Conservation (phyloP, 2,888 invertebrate species). For the Agrochola litura region DNA sequence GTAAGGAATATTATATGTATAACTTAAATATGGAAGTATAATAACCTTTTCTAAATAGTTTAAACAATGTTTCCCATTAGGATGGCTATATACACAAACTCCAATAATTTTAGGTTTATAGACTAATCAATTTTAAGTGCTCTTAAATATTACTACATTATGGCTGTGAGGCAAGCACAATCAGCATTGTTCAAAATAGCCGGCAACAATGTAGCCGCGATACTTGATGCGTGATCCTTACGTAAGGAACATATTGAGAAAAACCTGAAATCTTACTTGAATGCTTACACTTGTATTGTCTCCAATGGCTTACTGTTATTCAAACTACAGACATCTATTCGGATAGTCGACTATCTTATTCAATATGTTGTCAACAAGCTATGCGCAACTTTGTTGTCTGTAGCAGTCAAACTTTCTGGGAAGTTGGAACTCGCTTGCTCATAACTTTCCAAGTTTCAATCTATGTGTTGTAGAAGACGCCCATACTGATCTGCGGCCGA, state of each 20-base stretch:
- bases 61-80: slow-evolving; percentile 41
- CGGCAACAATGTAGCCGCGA: slow-evolving; percentile 32
- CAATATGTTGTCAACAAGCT: slow-evolving; percentile 35
- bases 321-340: slow-evolving; percentile 12
- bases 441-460: slow-evolving; percentile 34
- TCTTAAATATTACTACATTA: slow-evolving; percentile 57
- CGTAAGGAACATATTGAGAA: slow-evolving; percentile 5
- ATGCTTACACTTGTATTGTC: slow-evolving; percentile 19
- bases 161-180: slow-evolving; percentile 63
- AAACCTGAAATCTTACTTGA: not conserved
- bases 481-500: slow-evolving; percentile 88
- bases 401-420: slow-evolving; percentile 35
- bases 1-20: slow-evolving; percentile 1
- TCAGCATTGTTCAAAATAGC: slow-evolving; percentile 50
- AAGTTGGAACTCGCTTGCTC: slow-evolving; percentile 39
- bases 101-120: slow-evolving; percentile 43
- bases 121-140: slow-evolving; percentile 48
- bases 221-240: not conserved
- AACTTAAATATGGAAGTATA: slow-evolving; percentile 23
- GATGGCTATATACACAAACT: slow-evolving; percentile 34
- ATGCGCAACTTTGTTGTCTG: slow-evolving; percentile 35
- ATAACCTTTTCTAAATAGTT: slow-evolving; percentile 26
- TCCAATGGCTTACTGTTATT: slow-evolving; percentile 13
- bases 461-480: slow-evolving; percentile 84
- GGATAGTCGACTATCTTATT: slow-evolving; percentile 15